Evolutionary conservation across 2,888 invertebrate genomes (phyloP).

Genomic region (Epirrhoe alternata): DNA sequence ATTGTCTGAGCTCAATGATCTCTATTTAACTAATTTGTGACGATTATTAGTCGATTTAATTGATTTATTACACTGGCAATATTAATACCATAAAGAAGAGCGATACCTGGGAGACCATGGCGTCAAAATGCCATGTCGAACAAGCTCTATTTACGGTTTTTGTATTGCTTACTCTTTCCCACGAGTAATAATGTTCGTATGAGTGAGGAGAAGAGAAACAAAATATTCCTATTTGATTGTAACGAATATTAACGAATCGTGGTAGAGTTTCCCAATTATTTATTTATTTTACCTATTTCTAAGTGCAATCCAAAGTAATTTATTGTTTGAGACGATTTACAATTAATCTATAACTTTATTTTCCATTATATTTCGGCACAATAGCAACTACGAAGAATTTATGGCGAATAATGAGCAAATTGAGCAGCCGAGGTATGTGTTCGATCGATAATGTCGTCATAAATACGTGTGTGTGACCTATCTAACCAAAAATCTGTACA

Average conservation of each 20-base stretch:
- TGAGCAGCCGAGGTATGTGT: constrained; percentile 76
- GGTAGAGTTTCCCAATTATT: constrained; percentile 68
- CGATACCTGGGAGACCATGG: constrained; percentile 59
- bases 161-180: constrained; percentile 60
- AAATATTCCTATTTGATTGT: constrained; percentile 72
- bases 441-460: constrained; percentile 80
- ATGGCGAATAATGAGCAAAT: constrained; percentile 74
- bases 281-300: constrained; percentile 65
- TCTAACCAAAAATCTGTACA: constrained; percentile 57
- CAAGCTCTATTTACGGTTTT: constrained; percentile 65
- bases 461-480: constrained; percentile 46
- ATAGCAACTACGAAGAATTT: constrained; percentile 44
- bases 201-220: constrained; percentile 51
- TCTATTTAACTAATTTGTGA: too few relatives aligned
- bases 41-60: constrained; percentile 37
- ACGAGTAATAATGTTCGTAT: constrained; percentile 21
- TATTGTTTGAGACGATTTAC: constrained; percentile 50
- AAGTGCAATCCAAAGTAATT: constrained; percentile 64
- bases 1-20: too few relatives aligned
- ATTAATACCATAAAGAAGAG: constrained; percentile 57
- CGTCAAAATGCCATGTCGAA: constrained; percentile 56
- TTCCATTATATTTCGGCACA: constrained; percentile 46
- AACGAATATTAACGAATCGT: constrained; percentile 83
- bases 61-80: constrained; percentile 46
- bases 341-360: constrained; percentile 51